Conservation (phyloP, 2,888 invertebrate genomes). For the Oxycera nigricornis region DNA sequence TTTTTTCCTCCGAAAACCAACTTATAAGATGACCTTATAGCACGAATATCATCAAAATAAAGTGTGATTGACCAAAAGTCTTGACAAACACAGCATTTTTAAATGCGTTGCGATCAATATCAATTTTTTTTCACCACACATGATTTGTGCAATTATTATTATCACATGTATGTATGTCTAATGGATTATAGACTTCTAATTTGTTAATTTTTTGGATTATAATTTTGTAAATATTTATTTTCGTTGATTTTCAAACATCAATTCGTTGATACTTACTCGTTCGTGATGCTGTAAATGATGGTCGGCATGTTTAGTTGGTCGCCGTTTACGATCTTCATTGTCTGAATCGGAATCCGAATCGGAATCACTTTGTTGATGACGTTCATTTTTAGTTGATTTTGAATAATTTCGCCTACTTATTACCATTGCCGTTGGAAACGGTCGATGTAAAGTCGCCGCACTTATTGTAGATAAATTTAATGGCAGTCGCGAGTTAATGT, state of each 20-base stretch:
- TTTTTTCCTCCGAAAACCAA: too few species aligned
- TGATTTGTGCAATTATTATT: too few species aligned
- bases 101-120: too few species aligned
- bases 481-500: background rate
- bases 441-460: slow-evolving; percentile 10
- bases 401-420: slow-evolving; percentile 52
- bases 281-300: slow-evolving; percentile 49
- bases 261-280: slow-evolving; percentile 41
- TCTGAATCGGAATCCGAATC: slow-evolving; percentile 65
- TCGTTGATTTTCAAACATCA: background rate
- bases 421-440: slow-evolving; percentile 23
- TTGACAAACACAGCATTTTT: too few species aligned
- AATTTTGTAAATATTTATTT: background rate
- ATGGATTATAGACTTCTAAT: too few species aligned
- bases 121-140: too few species aligned
- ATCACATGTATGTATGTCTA: too few species aligned
- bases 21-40: too few species aligned
- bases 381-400: slow-evolving; percentile 58
- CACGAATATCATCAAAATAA: too few species aligned
- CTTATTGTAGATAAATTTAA: slow-evolving; percentile 19
- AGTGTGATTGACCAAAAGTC: too few species aligned
- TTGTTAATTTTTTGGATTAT: background rate
- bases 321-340: slow-evolving; percentile 55
- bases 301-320: slow-evolving; percentile 39
- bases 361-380: slow-evolving; percentile 61